A percentile compares a stretch with the other conserved stretches of the same genome.
These are phyloP conservation scores for Fregetta grallaria DNA, from an alignment of 2,113 vertebrate species.

Conservation along the genomic window DNA sequence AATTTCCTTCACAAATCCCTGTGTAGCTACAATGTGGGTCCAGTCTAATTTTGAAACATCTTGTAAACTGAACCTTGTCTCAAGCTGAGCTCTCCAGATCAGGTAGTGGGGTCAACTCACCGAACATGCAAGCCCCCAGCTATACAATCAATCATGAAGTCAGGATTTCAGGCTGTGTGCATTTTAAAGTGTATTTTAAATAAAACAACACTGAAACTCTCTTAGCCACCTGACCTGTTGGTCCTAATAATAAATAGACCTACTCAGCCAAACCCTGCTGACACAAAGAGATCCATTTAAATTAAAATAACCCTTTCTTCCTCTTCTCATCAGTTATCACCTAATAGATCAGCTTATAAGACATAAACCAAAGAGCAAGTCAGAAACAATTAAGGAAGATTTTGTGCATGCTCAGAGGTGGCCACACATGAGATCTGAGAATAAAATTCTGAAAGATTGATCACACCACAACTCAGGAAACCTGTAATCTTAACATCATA, in stretches of 20 bases:
- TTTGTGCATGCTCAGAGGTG: not conserved
- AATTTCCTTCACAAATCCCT: not conserved
- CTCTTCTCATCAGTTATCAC: not conserved
- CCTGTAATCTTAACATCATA: not conserved
- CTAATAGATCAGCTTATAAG: not conserved
- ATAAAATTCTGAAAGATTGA: not conserved
- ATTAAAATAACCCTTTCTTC: conserved; percentile 1
- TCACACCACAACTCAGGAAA: not conserved
- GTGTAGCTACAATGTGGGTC: not conserved
- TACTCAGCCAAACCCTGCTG: not conserved
- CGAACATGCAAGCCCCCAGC: not conserved
- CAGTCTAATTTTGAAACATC: not conserved
- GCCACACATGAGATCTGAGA: not conserved
- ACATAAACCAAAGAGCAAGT: not conserved
- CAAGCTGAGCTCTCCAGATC: not conserved
- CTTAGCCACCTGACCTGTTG: not conserved
- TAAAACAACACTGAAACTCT: not conserved
- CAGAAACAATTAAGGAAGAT: not conserved
- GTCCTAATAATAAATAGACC: not conserved
- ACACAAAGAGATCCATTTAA: not conserved
- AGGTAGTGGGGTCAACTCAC: not conserved
- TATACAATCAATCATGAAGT: not conserved
- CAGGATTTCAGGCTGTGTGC: not conserved
- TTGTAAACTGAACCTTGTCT: not conserved
- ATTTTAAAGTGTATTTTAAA: not conserved